Percentiles rank a stretch among this genome's conserved stretches.
phyloP scores from a whole-genome alignment of 2,888 invertebrate genomes.

The Labia minor region DNA sequence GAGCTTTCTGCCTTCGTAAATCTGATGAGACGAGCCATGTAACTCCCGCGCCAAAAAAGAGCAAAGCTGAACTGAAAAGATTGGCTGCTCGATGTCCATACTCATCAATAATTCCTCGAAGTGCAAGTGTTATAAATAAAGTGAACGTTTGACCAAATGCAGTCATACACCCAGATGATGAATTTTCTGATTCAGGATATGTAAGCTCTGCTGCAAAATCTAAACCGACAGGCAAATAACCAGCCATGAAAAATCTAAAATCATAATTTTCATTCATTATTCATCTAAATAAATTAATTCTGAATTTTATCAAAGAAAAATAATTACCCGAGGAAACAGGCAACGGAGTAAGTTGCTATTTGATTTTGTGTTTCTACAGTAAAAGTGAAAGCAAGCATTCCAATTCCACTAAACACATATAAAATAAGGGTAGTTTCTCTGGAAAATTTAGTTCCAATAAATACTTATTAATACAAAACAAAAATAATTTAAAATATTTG shows the following conservation, averaged over 20 bases:
- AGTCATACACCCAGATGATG: slow-evolving; percentile 89
- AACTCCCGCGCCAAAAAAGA: background rate
- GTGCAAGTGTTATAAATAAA: background rate
- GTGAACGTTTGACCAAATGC: slow-evolving; percentile 70
- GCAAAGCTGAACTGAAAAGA: background rate
- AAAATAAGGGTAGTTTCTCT: slow-evolving; percentile 86
- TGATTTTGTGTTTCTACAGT: slow-evolving; percentile 68
- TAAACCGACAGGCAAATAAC: slow-evolving; percentile 93
- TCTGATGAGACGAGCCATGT: background rate
- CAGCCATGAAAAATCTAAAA: slow-evolving; percentile 98
- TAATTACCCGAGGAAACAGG: slow-evolving; percentile 72
- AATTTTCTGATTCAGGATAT: slow-evolving; percentile 97
- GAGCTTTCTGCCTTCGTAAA: background rate
- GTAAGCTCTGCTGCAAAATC: slow-evolving; percentile 96
- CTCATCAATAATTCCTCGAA: background rate
- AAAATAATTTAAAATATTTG: too few species aligned
- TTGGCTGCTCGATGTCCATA: background rate
- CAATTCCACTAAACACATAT: slow-evolving; percentile 77
- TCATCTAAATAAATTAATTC: too few species aligned
- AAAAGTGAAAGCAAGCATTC: slow-evolving; percentile 88
- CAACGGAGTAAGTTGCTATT: slow-evolving; percentile 72
- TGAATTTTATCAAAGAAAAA: too few species aligned
- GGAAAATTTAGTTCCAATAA: slow-evolving; percentile 32
- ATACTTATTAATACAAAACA: too few species aligned
- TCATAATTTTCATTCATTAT: too few species aligned